phyloP scores from a whole-genome alignment of 1,140 invertebrate species.

The Potamilus streckersoni region DNA sequence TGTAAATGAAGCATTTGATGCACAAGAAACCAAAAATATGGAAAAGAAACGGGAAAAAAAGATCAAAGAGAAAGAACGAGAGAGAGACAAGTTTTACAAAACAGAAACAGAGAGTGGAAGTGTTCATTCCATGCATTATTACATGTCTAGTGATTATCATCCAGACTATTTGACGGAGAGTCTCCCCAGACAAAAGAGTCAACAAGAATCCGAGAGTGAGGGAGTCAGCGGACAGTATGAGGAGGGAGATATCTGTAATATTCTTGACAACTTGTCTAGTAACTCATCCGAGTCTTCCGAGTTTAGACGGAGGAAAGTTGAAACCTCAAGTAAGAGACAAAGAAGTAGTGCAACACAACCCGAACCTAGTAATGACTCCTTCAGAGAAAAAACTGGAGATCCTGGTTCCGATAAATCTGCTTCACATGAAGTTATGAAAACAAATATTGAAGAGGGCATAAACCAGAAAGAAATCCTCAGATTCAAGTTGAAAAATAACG shows the following conservation, averaged over 20 bases:
- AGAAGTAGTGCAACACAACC: no score
- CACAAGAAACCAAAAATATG: constrained; percentile 6
- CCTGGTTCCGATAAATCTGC: no score
- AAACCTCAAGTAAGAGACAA: no score
- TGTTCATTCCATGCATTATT: constrained; percentile 25
- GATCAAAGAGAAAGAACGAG: not conserved
- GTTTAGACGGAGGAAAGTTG: no score
- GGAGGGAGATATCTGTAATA: constrained; percentile 35
- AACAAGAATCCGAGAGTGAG: constrained; percentile 28
- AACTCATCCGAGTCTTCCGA: no score
- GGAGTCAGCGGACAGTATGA: constrained; percentile 35
- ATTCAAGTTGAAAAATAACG: no score
- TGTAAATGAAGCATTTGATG: constrained; percentile 39
- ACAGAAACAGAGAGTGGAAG: not conserved
- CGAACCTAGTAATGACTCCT: no score
- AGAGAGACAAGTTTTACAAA: not conserved
- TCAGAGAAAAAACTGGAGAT: no score
- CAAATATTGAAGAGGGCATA: no score
- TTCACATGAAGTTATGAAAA: no score
- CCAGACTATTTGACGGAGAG: constrained; percentile 36
- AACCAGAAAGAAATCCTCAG: no score
- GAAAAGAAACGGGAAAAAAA: not conserved
- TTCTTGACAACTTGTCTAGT: constrained; percentile 24
- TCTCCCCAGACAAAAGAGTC: constrained; percentile 12
- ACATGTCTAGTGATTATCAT: constrained; percentile 41